Evolutionary conservation across 2,113 vertebrate genomes (phyloP).

Genomic region (Chaenogobius annularis): DNA sequence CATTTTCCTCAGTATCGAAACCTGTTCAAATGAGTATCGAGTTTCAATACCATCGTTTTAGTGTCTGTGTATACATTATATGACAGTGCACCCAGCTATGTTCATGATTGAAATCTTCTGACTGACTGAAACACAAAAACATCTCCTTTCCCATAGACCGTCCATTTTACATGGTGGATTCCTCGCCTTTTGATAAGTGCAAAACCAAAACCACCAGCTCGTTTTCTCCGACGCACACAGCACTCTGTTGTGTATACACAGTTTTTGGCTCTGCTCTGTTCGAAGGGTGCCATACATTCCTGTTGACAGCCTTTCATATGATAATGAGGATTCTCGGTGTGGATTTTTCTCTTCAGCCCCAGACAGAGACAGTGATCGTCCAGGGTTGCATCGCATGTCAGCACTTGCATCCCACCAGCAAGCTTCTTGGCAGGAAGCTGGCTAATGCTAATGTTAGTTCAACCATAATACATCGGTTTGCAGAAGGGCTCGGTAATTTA

Average conservation of each 20-base stretch:
- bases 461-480: slow-evolving; percentile 18
- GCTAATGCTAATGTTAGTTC: slow-evolving; percentile 34
- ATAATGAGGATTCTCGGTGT: slow-evolving; percentile 59
- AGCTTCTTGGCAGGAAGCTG: slow-evolving; percentile 30
- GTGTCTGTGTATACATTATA: neutral
- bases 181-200: slow-evolving; percentile 54
- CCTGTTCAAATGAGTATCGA: neutral
- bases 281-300: slow-evolving; percentile 65
- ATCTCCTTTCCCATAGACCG: slow-evolving; percentile 56
- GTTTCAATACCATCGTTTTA: neutral
- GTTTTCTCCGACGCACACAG: slow-evolving; percentile 52
- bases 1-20: neutral
- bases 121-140: slow-evolving; percentile 41
- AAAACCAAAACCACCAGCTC: slow-evolving; percentile 52
- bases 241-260: slow-evolving; percentile 60
- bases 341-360: slow-evolving; percentile 59
- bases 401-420: slow-evolving; percentile 57
- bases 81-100: slow-evolving; percentile 42
- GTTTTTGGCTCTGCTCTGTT: slow-evolving; percentile 21
- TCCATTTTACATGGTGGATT: slow-evolving; percentile 38
- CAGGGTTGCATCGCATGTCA: slow-evolving; percentile 65
- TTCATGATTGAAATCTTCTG: slow-evolving; percentile 40
- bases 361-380: slow-evolving; percentile 44
- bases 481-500: neutral
- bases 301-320: slow-evolving; percentile 67